Conservation (phyloP, 2,113 vertebrate species). For the Abramis brama region DNA sequence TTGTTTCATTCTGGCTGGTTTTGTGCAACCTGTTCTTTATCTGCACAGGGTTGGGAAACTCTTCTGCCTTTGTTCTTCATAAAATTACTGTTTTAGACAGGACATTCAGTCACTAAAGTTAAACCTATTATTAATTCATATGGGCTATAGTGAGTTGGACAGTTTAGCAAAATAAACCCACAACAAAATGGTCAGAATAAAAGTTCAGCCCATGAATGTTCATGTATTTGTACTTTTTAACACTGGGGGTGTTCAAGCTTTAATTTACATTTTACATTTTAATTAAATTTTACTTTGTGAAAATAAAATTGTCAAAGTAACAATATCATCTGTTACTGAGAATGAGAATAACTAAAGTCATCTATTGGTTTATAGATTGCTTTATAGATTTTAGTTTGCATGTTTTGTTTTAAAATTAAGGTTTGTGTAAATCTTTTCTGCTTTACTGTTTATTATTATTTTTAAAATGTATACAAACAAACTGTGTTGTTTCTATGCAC, state of each 20-base stretch:
- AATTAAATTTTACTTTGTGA: too few relatives aligned
- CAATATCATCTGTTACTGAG: too few relatives aligned
- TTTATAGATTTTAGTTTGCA: too few relatives aligned
- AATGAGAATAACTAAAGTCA: too few relatives aligned
- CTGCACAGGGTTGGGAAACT: background rate
- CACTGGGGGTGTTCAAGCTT: too few relatives aligned
- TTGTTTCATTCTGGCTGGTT: slow-evolving; percentile 13
- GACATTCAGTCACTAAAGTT: background rate
- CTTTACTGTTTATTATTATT: too few relatives aligned
- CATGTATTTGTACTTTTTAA: background rate
- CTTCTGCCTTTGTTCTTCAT: background rate
- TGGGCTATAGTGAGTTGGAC: background rate
- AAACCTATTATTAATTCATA: background rate
- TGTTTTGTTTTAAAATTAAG: too few relatives aligned
- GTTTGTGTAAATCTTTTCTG: too few relatives aligned
- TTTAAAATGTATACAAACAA: too few relatives aligned
- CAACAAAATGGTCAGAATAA: background rate
- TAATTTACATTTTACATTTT: too few relatives aligned
- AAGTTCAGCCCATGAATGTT: background rate
- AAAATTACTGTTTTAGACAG: background rate
- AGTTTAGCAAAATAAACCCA: background rate
- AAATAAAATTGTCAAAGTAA: too few relatives aligned
- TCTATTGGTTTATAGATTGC: background rate
- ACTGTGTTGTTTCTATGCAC: too few relatives aligned
- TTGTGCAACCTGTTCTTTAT: slow-evolving; percentile 21